A percentile compares a stretch with the other conserved stretches of the same genome.
phyloP scores from a whole-genome alignment of 2,797 vertebrate genomes.

The Heteromormyrus szaboi region DNA sequence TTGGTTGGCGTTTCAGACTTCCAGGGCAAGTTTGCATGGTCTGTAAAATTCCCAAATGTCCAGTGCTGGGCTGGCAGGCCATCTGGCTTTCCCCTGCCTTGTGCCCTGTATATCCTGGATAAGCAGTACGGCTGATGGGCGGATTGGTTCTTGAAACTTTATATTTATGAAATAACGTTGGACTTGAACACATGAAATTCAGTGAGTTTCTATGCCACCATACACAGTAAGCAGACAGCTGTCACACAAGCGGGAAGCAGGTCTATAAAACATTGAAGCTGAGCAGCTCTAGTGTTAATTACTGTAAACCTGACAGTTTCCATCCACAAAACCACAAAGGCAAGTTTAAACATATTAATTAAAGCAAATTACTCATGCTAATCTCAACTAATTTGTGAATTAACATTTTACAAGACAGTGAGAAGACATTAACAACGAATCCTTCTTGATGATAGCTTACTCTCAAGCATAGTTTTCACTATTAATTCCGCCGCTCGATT shows the following conservation, averaged over 20 bases:
- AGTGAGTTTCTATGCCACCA: not conserved
- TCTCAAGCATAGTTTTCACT: not conserved
- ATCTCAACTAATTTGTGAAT: not conserved
- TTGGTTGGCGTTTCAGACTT: not conserved
- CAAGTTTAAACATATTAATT: not conserved
- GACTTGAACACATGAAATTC: not conserved
- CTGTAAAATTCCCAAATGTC: not conserved
- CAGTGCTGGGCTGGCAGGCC: not conserved
- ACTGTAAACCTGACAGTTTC: not conserved
- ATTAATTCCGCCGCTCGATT: not conserved
- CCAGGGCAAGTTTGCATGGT: not conserved
- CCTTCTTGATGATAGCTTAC: not conserved
- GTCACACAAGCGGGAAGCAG: not conserved
- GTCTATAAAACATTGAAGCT: not conserved
- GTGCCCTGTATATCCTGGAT: not conserved
- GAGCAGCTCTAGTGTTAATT: not conserved
- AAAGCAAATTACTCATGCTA: not conserved
- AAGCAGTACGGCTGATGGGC: not conserved
- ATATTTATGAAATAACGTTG: not conserved
- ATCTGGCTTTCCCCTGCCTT: not conserved
- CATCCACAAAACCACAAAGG: not conserved
- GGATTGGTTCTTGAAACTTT: not conserved
- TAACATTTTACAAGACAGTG: not conserved
- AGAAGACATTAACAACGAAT: not conserved
- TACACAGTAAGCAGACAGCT: not conserved